Evolutionary conservation across 2,797 vertebrate genomes (phyloP), one percentile per base, ranked within the genome.

Genomic region (Distichodus sexfasciatus): DNA sequence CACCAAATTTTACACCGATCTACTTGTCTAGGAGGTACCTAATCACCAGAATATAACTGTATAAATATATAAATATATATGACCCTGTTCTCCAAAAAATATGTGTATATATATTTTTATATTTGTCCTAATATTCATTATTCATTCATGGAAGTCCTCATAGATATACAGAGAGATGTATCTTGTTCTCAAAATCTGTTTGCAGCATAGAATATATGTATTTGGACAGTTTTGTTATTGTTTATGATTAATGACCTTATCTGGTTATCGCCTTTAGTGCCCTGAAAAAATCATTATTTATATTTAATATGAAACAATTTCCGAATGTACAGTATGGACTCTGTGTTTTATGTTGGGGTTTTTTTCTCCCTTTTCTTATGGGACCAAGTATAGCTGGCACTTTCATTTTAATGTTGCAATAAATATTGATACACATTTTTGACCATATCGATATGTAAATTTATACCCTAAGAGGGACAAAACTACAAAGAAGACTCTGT

Each of bases 321-420:
- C 85, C 86, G 89, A 92, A 89, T 91, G 90, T 93, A 91, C 88
- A 90, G 87, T 88, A 74, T 66, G 78, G 81, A 86, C 83, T 81
- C 83, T 90, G 79, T 80, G 85, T 86, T 82, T 40, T 55, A 26
- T 24, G 11, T 51, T 87, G n/a, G 71, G 72, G 82, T 84, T 79
- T 33, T 71, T 24, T 65, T 64, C 31, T 61, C 66, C 74, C 66
- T 87, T 87, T 85, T 80, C 79, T 64, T 40, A 83, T 90, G 85
- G 87, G 81, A 88, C 87, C 89, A 89, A 86, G 82, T 31, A 85
- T 89, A 88, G 77, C 87, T 88, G 80, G 84, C 85, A 87, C 84
- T 89, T 91, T 76, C 19, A 41, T 90, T 79, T 86, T 70, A 67
- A 72, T 71, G 86, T 91, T 85, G 85, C 83, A 81, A 80, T 85